Percentiles rank a stretch among this genome's conserved stretches.
Conservation (phyloP, 2,888 invertebrate species). For the Cephonodes hylas region DNA sequence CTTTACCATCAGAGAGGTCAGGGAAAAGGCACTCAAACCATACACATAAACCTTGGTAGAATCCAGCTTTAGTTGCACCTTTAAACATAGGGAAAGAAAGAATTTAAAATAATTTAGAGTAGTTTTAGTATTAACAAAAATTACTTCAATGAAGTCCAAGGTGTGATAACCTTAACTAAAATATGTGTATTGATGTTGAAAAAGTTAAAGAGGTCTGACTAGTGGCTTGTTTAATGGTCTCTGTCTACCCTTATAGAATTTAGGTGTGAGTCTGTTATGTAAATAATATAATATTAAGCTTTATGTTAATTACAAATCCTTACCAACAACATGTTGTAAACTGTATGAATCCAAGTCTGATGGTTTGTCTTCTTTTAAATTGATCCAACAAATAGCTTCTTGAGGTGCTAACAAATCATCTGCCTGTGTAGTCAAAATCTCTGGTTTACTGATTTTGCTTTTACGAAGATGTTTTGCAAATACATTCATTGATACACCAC, state of each 20-base stretch:
- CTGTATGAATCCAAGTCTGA: conserved; percentile 82
- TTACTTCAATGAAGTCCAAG: too few relatives aligned
- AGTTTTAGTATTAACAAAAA: too few relatives aligned
- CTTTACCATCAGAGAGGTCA: conserved; percentile 54
- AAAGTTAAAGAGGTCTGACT: too few relatives aligned
- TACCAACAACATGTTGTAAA: conserved; percentile 82
- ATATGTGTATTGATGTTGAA: too few relatives aligned
- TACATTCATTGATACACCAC: conserved; percentile 88
- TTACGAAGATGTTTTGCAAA: conserved; percentile 83
- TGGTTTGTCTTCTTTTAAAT: conserved; percentile 82
- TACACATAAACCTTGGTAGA: conserved; percentile 87
- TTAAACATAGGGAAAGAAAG: conserved; percentile 25
- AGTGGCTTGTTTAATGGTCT: too few relatives aligned
- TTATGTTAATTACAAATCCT: conserved; percentile 17
- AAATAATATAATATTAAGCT: too few relatives aligned
- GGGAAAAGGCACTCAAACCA: conserved; percentile 92
- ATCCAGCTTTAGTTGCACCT: conserved; percentile 81
- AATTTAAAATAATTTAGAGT: too few relatives aligned
- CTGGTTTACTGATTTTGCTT: conserved; percentile 84
- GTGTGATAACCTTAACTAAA: too few relatives aligned
- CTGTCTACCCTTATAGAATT: too few relatives aligned
- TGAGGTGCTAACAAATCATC: conserved; percentile 84
- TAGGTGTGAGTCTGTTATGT: too few relatives aligned
- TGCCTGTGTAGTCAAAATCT: conserved; percentile 79
- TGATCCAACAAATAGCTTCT: conserved; percentile 84